Percentiles rank a stretch among this genome's conserved stretches.
Conservation (phyloP, 2,888 invertebrate species). For the Cheilosia soror region DNA sequence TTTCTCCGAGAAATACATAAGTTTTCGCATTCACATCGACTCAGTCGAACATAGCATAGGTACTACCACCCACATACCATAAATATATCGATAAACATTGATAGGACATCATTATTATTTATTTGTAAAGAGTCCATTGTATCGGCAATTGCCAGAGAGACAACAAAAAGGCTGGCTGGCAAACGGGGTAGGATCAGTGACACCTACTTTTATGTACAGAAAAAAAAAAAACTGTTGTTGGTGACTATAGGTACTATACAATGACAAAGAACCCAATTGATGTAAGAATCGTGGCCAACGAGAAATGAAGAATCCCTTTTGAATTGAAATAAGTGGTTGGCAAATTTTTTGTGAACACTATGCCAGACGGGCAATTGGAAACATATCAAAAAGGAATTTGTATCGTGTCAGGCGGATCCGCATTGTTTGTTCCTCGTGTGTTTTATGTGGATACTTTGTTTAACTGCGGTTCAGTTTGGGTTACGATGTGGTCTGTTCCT, state of each 20-base stretch:
- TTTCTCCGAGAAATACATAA: slow-evolving; percentile 49
- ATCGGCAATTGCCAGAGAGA: slow-evolving; percentile 38
- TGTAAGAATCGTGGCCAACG: slow-evolving; percentile 25
- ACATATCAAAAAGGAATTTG: slow-evolving; percentile 49
- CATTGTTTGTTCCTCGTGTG: slow-evolving; percentile 11
- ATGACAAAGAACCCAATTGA: background rate
- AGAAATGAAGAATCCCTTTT: slow-evolving; percentile 56
- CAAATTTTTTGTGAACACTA: slow-evolving; percentile 31
- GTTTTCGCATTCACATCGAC: slow-evolving; percentile 51
- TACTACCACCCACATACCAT: slow-evolving; percentile 49
- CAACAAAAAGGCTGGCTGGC: slow-evolving; percentile 63
- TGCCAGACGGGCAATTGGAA: slow-evolving; percentile 44
- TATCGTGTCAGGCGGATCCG: slow-evolving; percentile 43
- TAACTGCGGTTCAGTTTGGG: slow-evolving; percentile 21
- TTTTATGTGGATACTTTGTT: slow-evolving; percentile 42
- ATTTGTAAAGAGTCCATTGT: slow-evolving; percentile 54
- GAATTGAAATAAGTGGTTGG: slow-evolving; percentile 62
- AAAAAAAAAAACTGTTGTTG: slow-evolving; percentile 3
- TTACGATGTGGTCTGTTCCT: background rate
- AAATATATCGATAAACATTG: slow-evolving; percentile 72
- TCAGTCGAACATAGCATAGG: slow-evolving; percentile 2
- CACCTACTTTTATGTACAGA: slow-evolving; percentile 23
- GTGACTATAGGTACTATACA: slow-evolving; percentile 25
- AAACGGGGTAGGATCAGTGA: slow-evolving; percentile 35
- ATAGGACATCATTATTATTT: slow-evolving; percentile 74